Percentiles rank a stretch among this genome's conserved stretches.
Conservation (phyloP, 2,888 invertebrate species). For the Himalopsyche japonica region DNA sequence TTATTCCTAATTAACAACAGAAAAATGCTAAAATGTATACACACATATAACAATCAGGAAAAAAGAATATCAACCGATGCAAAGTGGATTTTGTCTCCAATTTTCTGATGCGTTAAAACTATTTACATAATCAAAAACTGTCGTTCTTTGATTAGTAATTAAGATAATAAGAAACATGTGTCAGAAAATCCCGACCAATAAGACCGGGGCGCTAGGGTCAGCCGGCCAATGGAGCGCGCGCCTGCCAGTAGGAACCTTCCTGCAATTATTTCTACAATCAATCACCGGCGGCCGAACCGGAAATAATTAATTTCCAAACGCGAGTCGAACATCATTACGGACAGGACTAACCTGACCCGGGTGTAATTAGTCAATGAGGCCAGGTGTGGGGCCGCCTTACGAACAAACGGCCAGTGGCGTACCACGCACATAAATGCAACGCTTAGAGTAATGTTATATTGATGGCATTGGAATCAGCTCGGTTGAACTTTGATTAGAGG, state of each 20-base stretch:
- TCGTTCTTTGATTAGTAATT: constrained; percentile 24
- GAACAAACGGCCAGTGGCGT: background rate
- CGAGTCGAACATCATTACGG: constrained; percentile 32
- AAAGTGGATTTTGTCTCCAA: too few species aligned
- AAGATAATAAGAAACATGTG: constrained; percentile 30
- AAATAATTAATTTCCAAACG: constrained; percentile 37
- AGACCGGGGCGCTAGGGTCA: background rate
- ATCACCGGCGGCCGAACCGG: constrained; percentile 32
- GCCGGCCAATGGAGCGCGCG: constrained; percentile 8
- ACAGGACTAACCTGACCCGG: constrained; percentile 30
- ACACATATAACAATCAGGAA: too few species aligned
- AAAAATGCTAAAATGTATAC: too few species aligned
- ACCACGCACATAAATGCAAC: too few species aligned
- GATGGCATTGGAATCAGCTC: too few species aligned
- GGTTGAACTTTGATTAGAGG: too few species aligned
- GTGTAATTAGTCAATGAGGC: constrained; percentile 29
- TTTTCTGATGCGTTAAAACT: background rate
- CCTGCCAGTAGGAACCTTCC: background rate
- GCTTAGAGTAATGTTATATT: too few species aligned
- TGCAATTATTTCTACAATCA: constrained; percentile 33
- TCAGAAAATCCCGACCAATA: background rate
- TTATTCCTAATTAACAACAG: too few species aligned
- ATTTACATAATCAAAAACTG: constrained; percentile 18
- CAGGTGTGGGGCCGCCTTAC: constrained; percentile 11
- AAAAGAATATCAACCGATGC: too few species aligned